Evolutionary conservation across 2,113 vertebrate genomes (phyloP).

Genomic region (Coptodon bakossiorum): DNA sequence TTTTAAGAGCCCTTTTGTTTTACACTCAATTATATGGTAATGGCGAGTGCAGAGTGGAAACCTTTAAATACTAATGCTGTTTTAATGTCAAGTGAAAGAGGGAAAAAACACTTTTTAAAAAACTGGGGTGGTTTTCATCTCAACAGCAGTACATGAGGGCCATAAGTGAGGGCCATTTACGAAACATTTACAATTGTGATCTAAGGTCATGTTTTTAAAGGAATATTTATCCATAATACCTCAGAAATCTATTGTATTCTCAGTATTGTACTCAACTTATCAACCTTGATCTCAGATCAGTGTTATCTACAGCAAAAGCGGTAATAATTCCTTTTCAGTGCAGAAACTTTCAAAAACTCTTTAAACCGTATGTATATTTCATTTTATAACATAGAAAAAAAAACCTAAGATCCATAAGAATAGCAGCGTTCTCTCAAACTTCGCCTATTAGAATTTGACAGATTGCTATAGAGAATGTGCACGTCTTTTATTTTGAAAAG

Average conservation of each 20-base stretch:
- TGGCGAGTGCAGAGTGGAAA: conserved; percentile 74
- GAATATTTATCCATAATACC: not conserved
- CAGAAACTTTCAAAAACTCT: not conserved
- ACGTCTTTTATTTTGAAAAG: conserved; percentile 47
- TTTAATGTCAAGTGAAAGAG: conserved; percentile 77
- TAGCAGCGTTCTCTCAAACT: not conserved
- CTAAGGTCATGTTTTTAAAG: not conserved
- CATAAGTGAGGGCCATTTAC: not conserved
- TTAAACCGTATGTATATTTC: not conserved
- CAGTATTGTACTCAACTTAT: not conserved
- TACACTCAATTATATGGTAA: conserved; percentile 79
- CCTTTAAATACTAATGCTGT: conserved; percentile 84
- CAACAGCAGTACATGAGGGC: not conserved
- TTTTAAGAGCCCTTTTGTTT: conserved; percentile 78
- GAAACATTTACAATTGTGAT: not conserved
- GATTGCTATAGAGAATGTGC: not conserved
- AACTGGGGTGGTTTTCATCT: not conserved
- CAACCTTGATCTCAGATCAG: not conserved
- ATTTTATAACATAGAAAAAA: not conserved
- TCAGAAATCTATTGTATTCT: not conserved
- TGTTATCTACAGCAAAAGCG: not conserved
- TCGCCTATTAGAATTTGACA: not conserved
- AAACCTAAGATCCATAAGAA: not conserved
- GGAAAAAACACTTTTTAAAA: conserved; percentile 55
- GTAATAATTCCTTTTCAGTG: not conserved